Evolutionary conservation across 2,797 vertebrate genomes (phyloP).

Genomic region (Petrocephalus schoutedeni): DNA sequence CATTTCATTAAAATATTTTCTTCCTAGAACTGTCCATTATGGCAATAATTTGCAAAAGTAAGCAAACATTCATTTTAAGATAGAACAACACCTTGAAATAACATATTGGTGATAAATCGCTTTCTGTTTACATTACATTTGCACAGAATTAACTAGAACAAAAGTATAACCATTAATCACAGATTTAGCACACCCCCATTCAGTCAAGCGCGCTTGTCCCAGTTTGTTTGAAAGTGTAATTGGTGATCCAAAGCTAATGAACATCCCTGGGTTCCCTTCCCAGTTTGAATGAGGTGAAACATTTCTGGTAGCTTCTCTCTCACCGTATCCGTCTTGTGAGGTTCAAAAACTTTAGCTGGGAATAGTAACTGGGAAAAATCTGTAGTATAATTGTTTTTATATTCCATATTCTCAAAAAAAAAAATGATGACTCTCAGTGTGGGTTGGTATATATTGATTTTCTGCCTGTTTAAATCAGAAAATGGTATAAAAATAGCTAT

Average conservation of each 20-base stretch:
- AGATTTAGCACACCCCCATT: constrained; percentile 12
- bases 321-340: background rate
- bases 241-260: background rate
- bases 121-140: background rate
- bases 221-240: background rate
- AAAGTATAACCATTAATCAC: constrained; percentile 20
- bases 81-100: background rate
- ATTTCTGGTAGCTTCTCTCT: background rate
- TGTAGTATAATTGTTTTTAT: background rate
- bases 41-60: background rate
- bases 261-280: background rate
- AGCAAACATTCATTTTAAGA: background rate
- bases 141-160: constrained; percentile 7
- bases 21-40: background rate
- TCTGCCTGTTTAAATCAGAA: background rate
- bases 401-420: background rate
- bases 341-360: background rate
- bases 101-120: background rate
- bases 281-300: background rate
- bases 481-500: background rate
- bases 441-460: background rate
- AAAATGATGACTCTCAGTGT: background rate
- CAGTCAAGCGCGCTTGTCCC: background rate
- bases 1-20: background rate
- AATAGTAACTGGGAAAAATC: background rate